Percentiles rank a stretch among this genome's conserved stretches.
Evolutionary conservation across 2,888 invertebrate genomes (phyloP).

Genomic region (Lycophotia porphyrea): DNA sequence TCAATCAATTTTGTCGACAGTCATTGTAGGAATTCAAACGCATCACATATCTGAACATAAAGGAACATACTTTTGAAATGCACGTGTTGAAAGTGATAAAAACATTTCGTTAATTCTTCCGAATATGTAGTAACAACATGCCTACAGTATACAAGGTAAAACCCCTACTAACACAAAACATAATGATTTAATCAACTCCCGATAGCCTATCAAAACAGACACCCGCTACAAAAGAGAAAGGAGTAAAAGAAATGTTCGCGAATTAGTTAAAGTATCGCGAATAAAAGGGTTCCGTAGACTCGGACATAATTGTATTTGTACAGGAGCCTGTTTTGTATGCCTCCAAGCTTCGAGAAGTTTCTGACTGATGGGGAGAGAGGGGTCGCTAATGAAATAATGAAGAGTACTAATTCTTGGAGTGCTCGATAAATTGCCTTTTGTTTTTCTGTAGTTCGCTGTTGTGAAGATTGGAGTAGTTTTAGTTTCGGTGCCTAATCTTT

Average conservation of each 20-base stretch:
- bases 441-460: conserved; percentile 28
- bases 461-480: conserved; percentile 33
- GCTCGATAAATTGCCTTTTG: conserved; percentile 53
- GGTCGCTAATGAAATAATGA: conserved; percentile 60
- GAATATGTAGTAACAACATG: neutral
- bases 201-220: conserved; percentile 40
- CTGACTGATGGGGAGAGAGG: conserved; percentile 53
- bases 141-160: neutral
- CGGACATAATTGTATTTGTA: conserved; percentile 66
- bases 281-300: conserved; percentile 51
- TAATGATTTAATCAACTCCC: conserved; percentile 49
- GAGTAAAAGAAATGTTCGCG: conserved; percentile 46
- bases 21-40: too few relatives aligned
- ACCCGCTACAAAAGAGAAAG: conserved; percentile 40
- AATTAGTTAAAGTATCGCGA: conserved; percentile 65
- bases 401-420: conserved; percentile 52
- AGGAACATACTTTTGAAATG: neutral
- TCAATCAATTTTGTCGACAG: too few relatives aligned
- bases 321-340: conserved; percentile 60
- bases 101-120: neutral
- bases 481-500: conserved; percentile 10
- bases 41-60: too few relatives aligned
- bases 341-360: conserved; percentile 28
- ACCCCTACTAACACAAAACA: neutral
- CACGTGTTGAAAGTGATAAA: neutral